A percentile compares a stretch with the other conserved stretches of the same genome.
These are phyloP conservation scores for Hipposideros armiger DNA, from an alignment of 2,113 vertebrate species.

Conservation along the genomic window DNA sequence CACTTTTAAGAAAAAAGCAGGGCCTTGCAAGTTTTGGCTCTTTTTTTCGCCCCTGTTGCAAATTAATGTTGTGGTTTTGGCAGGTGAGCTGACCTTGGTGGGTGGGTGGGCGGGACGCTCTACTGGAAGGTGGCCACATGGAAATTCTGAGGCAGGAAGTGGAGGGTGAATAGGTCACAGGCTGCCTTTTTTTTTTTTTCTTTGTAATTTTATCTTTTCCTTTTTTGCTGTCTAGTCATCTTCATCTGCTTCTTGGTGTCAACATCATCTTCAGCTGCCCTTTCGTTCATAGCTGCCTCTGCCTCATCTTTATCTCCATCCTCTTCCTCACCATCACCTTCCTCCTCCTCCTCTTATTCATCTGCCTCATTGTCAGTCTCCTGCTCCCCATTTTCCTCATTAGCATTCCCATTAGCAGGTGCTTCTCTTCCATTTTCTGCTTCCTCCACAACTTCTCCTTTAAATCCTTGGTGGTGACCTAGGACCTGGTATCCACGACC, in stretches of 20 bases:
- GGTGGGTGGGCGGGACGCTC: neutral
- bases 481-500: too few species aligned
- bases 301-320: neutral
- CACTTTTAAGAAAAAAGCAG: constrained; percentile 90
- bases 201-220: neutral
- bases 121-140: constrained; percentile 89
- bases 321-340: neutral
- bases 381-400: too few species aligned
- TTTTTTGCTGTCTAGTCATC: neutral
- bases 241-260: neutral
- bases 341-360: neutral
- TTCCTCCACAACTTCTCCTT: too few species aligned
- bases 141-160: constrained; percentile 56
- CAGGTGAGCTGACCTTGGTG: constrained; percentile 24
- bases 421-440: too few species aligned
- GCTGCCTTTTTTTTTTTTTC: too few species aligned
- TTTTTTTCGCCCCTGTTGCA: neutral
- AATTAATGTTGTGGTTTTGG: constrained; percentile 58
- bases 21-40: constrained; percentile 86
- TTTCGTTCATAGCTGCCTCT: neutral
- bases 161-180: too few species aligned
- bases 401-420: too few species aligned
- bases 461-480: too few species aligned
- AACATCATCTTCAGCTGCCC: neutral
- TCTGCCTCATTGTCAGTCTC: too few species aligned